Evolutionary conservation across 2,888 invertebrate genomes (phyloP), one percentile per base, ranked within the genome.

Genomic region (Polydrusus cervinus): DNA sequence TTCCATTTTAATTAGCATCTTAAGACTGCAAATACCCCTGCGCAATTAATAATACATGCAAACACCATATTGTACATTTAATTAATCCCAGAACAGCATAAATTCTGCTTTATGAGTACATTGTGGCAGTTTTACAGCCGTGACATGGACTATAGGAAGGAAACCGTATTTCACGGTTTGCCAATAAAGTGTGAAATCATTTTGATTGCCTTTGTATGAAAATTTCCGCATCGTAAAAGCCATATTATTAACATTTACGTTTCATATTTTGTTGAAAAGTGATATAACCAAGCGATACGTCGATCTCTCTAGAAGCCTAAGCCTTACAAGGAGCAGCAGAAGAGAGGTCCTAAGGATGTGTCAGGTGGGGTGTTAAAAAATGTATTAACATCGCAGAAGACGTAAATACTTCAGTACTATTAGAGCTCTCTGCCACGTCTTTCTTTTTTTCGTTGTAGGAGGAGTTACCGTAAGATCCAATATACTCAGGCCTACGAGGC

Each of bases 11-110:
- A 72, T 72, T 72, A 72, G 55, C 57, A 43, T 66, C 71, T 72
- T 57, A 55, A 72, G 66, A 72, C 66, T 72, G 57, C 66, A 66
- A 72, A 72, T 66, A 65, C 62, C 71, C 55, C 14, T 65, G 65
- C 49, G 47, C 57, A 72, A 72, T 72, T 72, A 72, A 72, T 72
- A 72, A 72, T 72, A 47, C 71, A 72, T 72, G 71, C 60, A 66
- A 72, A 72, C 65, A 57, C 71, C 71, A 72, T 66, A 72, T 72
- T 65, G 65, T 72, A 66, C 71, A 60, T 72, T 72, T 72, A 72
- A 72, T 72, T 72, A 72, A 72, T 72, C 57, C 66, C 60, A 30
- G 43, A 65, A 53, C 49, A 18, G 71, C 71, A 72, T 72, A 72
- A 72, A 72, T 72, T 72, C 57, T 47, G 71, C 66, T 72, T 72